Evolutionary conservation across 2,797 vertebrate species (phyloP).

Genomic region (Darevskia mixta): DNA sequence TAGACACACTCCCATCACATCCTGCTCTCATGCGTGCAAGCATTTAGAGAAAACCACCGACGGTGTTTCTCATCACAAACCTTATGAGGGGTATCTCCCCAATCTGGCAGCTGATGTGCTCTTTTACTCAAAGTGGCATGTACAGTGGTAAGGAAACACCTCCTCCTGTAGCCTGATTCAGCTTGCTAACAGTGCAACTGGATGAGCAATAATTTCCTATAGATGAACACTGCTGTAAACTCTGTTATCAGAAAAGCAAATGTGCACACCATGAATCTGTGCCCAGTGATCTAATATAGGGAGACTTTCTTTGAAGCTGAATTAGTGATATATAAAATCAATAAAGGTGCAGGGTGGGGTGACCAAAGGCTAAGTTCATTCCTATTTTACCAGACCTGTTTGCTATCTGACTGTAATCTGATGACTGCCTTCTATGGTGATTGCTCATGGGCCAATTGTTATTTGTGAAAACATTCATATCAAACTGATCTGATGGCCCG

Average conservation of each 20-base stretch:
- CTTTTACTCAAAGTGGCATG: neutral
- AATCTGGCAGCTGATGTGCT: neutral
- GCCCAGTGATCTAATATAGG: neutral
- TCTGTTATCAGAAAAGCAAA: neutral
- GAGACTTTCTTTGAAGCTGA: neutral
- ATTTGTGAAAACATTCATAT: no score
- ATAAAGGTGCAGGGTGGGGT: neutral
- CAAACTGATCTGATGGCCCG: no score
- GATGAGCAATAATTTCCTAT: neutral
- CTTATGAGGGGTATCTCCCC: neutral
- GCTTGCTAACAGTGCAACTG: neutral
- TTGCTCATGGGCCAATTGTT: neutral
- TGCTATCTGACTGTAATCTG: neutral
- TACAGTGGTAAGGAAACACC: neutral
- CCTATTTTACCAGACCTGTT: neutral
- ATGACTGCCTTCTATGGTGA: neutral
- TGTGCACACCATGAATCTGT: neutral
- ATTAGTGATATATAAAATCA: neutral
- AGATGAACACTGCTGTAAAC: neutral
- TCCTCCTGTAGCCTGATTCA: accelerated
- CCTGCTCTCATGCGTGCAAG: slow-evolving; percentile 5
- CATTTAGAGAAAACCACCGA: neutral
- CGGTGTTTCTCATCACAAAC: neutral
- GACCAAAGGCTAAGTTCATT: neutral
- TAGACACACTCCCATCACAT: neutral